phyloP scores from a whole-genome alignment of 2,113 vertebrate species.

The Gymnarchus niloticus region DNA sequence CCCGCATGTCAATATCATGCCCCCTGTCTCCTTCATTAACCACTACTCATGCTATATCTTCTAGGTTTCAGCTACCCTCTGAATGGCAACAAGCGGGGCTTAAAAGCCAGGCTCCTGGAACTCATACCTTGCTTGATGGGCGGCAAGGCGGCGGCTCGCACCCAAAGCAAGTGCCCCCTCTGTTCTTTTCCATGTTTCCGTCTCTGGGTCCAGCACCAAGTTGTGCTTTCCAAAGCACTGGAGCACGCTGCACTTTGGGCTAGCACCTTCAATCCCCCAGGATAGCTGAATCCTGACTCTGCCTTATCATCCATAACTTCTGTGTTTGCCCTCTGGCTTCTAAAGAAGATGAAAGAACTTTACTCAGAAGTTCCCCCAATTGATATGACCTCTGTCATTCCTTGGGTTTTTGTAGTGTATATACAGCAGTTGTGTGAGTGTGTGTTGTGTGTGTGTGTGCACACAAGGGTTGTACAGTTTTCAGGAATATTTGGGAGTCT shows the following conservation, averaged over 20 bases:
- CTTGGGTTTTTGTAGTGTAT: background rate
- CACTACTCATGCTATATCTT: conserved; percentile 67
- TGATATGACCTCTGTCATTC: background rate
- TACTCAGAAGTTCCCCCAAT: background rate
- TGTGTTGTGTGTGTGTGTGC: background rate
- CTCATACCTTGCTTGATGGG: conserved; percentile 80
- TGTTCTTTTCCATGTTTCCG: background rate
- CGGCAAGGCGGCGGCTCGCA: conserved; percentile 78
- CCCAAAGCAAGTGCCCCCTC: conserved; percentile 81
- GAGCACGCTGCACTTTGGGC: too few species aligned
- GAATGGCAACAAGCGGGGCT: conserved; percentile 75
- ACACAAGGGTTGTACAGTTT: background rate
- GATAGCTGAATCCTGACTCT: background rate
- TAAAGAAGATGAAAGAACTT: background rate
- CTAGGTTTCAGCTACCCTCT: conserved; percentile 81
- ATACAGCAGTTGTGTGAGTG: background rate
- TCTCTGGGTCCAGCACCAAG: too few species aligned
- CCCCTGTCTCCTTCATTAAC: conserved; percentile 50
- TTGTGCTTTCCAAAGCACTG: background rate
- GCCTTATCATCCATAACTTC: background rate
- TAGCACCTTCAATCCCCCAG: background rate
- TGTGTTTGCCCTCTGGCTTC: background rate
- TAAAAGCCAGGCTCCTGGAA: conserved; percentile 87
- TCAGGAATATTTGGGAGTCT: background rate
- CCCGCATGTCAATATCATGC: conserved; percentile 19